These are phyloP conservation scores for Spinus pinus DNA, from an alignment of 2,797 vertebrate genomes.

Conservation along the genomic window DNA sequence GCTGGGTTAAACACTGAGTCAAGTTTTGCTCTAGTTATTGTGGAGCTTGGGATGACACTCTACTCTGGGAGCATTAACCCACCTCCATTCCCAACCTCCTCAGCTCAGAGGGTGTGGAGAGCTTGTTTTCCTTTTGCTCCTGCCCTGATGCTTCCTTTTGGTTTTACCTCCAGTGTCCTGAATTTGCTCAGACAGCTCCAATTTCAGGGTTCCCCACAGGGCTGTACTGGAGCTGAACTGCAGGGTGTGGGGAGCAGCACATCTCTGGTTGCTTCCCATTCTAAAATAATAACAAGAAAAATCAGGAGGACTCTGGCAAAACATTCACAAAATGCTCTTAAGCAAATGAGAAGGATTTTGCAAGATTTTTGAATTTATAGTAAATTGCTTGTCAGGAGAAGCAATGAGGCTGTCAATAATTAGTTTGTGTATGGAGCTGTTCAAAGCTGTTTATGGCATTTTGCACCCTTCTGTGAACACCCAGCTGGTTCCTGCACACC, in stretches of 20 bases:
- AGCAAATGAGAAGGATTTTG: not conserved
- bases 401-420: not conserved
- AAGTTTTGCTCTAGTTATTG: not conserved
- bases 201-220: rapidly evolving
- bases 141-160: not conserved
- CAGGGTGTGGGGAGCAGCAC: not conserved
- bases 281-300: not conserved
- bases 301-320: not conserved
- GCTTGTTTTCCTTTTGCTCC: not conserved
- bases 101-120: not conserved
- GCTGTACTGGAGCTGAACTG: not conserved
- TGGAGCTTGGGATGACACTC: not conserved
- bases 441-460: not conserved
- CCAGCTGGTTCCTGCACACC: not conserved
- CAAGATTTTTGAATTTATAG: not conserved
- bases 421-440: not conserved
- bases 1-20: not conserved
- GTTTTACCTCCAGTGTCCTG: not conserved
- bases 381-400: not conserved
- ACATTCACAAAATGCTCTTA: not conserved
- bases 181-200: not conserved
- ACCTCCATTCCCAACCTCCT: not conserved
- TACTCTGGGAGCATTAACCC: not conserved
- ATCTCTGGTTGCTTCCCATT: not conserved
- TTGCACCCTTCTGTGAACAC: not conserved